Evolutionary conservation across 2,888 invertebrate genomes (phyloP).

Genomic region (Phoenoteleia sp.): DNA sequence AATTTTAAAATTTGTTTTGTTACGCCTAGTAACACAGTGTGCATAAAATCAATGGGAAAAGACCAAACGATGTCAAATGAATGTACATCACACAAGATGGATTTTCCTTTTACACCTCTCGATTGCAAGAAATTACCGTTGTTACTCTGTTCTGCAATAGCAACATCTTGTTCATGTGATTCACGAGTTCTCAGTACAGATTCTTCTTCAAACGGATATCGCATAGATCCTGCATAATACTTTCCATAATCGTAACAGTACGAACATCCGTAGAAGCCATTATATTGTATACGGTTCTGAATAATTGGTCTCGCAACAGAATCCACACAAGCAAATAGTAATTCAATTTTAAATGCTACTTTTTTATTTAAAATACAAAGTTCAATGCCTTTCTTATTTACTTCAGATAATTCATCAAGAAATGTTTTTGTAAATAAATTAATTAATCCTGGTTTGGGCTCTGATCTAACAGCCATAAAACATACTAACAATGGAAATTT

Average conservation of each 20-base stretch:
- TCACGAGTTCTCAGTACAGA: constrained; percentile 5
- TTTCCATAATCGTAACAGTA: constrained; percentile 34
- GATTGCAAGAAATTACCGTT: background rate
- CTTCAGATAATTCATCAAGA: too few relatives aligned
- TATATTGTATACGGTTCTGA: constrained; percentile 45
- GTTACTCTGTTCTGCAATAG: background rate
- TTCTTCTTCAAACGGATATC: constrained; percentile 25
- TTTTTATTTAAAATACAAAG: too few relatives aligned
- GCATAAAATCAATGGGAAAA: constrained; percentile 39
- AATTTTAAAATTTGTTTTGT: constrained; percentile 19
- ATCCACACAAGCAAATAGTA: constrained; percentile 3
- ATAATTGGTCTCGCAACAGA: constrained; percentile 33
- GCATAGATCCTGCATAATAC: background rate
- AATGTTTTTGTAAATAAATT: background rate
- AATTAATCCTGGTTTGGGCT: constrained; percentile 1
- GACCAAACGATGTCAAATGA: constrained; percentile 29
- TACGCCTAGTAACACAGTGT: constrained; percentile 10
- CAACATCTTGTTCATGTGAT: constrained; percentile 25
- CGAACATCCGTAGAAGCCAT: constrained; percentile 41
- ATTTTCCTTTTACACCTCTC: constrained; percentile 13
- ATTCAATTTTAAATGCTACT: too few relatives aligned
- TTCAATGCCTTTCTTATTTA: too few relatives aligned
- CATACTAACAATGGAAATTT: background rate
- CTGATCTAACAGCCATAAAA: background rate
- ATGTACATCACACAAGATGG: background rate